phyloP scores from a whole-genome alignment of 2,888 invertebrate genomes.

The Vesta saturnalis region DNA sequence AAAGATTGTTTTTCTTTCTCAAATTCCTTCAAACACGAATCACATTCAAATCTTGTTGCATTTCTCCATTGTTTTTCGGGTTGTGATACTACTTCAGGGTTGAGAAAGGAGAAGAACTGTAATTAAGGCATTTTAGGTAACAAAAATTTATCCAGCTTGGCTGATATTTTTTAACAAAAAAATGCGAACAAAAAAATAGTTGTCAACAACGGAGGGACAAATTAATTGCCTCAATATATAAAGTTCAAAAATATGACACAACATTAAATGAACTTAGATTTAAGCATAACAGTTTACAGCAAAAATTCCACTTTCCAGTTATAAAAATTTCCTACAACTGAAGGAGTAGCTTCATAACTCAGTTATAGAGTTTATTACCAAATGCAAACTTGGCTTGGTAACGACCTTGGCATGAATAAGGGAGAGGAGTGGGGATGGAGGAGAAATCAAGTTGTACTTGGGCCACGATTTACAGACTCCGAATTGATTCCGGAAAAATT shows the following conservation, averaged over 20 bases:
- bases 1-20: constrained; percentile 29
- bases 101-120: constrained; percentile 36
- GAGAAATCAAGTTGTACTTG: constrained; percentile 28
- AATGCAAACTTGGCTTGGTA: too few relatives aligned
- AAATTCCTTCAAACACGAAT: constrained; percentile 40
- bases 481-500: constrained; percentile 40
- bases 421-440: constrained; percentile 44
- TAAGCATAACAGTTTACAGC: constrained; percentile 36
- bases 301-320: too few relatives aligned
- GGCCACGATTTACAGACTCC: constrained; percentile 41
- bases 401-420: too few relatives aligned
- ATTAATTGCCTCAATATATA: constrained; percentile 41
- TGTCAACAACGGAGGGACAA: too few relatives aligned
- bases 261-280: constrained; percentile 43
- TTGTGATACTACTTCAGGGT: constrained; percentile 40
- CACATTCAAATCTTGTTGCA: constrained; percentile 30
- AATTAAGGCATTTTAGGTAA: constrained; percentile 26
- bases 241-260: constrained; percentile 40
- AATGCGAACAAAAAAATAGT: too few relatives aligned
- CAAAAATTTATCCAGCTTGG: constrained; percentile 12
- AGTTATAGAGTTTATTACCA: constrained; percentile 40
- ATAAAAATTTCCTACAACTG: constrained; percentile 41
- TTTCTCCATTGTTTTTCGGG: too few relatives aligned
- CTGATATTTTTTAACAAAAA: constrained; percentile 34
- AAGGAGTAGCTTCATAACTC: constrained; percentile 44